These are phyloP conservation scores for Diglossa brunneiventris DNA, from an alignment of 2,113 vertebrate species.

Conservation along the genomic window DNA sequence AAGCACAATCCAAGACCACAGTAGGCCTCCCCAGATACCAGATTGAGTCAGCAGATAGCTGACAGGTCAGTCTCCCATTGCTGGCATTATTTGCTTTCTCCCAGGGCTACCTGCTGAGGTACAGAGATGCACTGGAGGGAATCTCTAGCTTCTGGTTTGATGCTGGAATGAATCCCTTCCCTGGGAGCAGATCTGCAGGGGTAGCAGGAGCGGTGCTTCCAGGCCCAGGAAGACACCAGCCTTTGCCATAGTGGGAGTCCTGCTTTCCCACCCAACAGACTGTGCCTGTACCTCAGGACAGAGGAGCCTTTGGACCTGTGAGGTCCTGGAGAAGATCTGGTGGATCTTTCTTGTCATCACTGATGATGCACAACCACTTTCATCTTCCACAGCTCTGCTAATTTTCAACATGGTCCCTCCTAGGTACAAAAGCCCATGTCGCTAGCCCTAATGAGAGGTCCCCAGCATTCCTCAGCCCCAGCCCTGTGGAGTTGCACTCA, in stretches of 20 bases:
- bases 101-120: background rate
- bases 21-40: background rate
- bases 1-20: background rate
- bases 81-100: background rate
- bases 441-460: background rate
- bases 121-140: background rate
- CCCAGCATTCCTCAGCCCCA: background rate
- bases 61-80: background rate
- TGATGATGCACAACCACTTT: background rate
- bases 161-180: background rate
- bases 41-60: background rate
- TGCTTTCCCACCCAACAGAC: background rate
- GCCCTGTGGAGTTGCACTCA: rapidly evolving
- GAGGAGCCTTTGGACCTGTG: background rate
- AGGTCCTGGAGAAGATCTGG: background rate
- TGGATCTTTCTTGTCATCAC: background rate
- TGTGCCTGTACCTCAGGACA: background rate
- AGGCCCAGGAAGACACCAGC: background rate
- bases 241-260: background rate
- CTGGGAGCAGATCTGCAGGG: background rate
- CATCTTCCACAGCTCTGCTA: background rate
- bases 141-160: background rate
- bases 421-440: background rate
- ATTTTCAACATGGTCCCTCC: background rate
- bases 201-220: background rate